Evolutionary conservation across 2,113 vertebrate species (phyloP), one percentile per base, ranked within the genome.

Genomic region (Phasianus colchicus): DNA sequence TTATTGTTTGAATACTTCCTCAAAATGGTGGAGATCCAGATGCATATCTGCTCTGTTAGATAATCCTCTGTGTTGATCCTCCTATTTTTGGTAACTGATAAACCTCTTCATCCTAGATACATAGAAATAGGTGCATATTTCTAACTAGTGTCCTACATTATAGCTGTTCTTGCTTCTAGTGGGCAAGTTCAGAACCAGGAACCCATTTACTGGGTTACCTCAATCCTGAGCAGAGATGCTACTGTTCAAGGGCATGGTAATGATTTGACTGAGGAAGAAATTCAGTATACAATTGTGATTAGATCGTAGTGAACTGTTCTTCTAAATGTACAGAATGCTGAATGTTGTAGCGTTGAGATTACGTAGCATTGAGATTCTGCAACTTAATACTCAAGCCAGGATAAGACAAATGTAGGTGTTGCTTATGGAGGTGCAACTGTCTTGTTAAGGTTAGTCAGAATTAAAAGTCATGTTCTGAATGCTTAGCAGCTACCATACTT

Each of bases 231-330:
- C 40, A 74, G 54, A 40, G 18, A 74, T 17, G 7, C 5, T 45
- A 3, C 18, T 18, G 2, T 65, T 89, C 58, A 75, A 57, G 21
- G 52, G 15, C 48, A 38, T 38, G 24, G 4, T 29, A 61, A 71
- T 10, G 0, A 16, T 74, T 61, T 83, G 50, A 66, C 15, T 34
- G 10, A 42, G 29, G 22, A 20, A 86, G 22, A 76, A 86, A 78
- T 2, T 3, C 11, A n/a, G 10, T 2, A 0, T 30, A 19, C 11
- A 71, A 19, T 77, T 42, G 13, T 55, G 21, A 45, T 48, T 10
- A 74, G 5, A 38, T 60, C 60, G 24, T 15, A 71, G 19, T 6
- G 45, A 10, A 11, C 45, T 70, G 8, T 36, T 21, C 22, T 21
- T 42, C 24, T 69, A 38, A 75, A 32, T 18, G n/a, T 12, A 52